Percentiles rank a stretch among this genome's conserved stretches.
Evolutionary conservation across 1,140 invertebrate species (phyloP).

Genomic region (Rhynchophorus ferrugineus): DNA sequence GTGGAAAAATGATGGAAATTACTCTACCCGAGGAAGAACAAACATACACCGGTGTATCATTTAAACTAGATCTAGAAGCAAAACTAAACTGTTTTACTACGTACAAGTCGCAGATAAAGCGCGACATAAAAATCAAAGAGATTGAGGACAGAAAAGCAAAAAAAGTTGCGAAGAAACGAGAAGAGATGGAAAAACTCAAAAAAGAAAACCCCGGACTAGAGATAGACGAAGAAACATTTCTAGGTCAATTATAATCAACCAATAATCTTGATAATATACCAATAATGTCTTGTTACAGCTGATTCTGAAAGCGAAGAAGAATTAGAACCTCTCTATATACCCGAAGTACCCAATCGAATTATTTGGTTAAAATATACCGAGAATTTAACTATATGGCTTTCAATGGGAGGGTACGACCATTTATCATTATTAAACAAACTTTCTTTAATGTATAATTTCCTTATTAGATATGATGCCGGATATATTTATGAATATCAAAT

Average conservation of each 20-base stretch:
- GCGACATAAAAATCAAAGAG: constrained; percentile 41
- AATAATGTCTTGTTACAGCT: constrained; percentile 30
- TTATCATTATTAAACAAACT: too few relatives aligned
- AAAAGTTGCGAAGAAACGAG: constrained; percentile 46
- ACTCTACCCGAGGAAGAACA: constrained; percentile 42
- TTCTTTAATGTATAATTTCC: too few relatives aligned
- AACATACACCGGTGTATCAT: constrained; percentile 42
- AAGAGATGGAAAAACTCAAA: constrained; percentile 47
- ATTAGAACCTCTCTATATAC: constrained; percentile 50
- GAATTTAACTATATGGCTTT: constrained; percentile 48
- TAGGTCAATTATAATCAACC: too few relatives aligned
- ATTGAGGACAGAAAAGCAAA: constrained; percentile 44
- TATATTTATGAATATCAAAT: constrained; percentile 63
- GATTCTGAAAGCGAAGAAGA: constrained; percentile 47
- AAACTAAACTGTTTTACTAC: constrained; percentile 47
- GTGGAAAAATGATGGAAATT: constrained; percentile 49
- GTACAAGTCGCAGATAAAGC: constrained; percentile 50
- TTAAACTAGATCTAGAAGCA: constrained; percentile 42
- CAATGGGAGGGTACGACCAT: constrained; percentile 45
- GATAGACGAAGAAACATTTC: constrained; percentile 50
- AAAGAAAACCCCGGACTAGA: constrained; percentile 49
- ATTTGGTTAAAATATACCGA: constrained; percentile 45
- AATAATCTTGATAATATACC: too few relatives aligned
- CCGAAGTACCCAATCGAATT: constrained; percentile 47
- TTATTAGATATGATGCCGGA: constrained; percentile 57